These are phyloP conservation scores for Ellobium chinense DNA, from an alignment of 2,888 invertebrate genomes.

Conservation along the genomic window DNA sequence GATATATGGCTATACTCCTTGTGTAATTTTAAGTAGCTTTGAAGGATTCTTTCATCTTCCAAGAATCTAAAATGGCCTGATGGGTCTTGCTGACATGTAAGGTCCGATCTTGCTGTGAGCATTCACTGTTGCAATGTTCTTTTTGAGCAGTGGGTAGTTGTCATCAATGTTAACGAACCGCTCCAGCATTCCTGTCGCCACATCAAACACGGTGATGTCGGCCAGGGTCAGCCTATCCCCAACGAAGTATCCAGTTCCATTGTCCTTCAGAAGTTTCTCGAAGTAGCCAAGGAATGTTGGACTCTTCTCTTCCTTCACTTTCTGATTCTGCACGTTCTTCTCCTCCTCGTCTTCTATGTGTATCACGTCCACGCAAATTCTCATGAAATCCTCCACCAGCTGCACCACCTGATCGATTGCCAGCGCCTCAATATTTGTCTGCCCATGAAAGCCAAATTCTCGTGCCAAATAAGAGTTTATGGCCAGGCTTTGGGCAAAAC, in stretches of 20 bases:
- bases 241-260: constrained; percentile 5
- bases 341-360: neutral
- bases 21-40: too few relatives aligned
- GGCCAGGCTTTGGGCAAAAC: constrained; percentile 30
- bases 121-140: neutral
- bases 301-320: neutral
- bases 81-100: constrained; percentile 4
- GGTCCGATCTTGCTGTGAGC: constrained; percentile 3
- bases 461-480: constrained; percentile 44
- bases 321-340: neutral
- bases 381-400: constrained; percentile 41
- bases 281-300: constrained; percentile 10
- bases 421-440: constrained; percentile 47
- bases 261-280: constrained; percentile 9
- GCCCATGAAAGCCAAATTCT: constrained; percentile 50
- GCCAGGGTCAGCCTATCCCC: constrained; percentile 6
- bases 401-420: constrained; percentile 51
- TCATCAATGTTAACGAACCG: neutral
- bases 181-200: neutral
- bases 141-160: constrained; percentile 10
- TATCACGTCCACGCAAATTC: neutral
- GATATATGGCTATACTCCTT: too few relatives aligned
- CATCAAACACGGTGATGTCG: constrained; percentile 21
- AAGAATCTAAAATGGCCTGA: neutral
- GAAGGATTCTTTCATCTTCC: neutral